Conservation (phyloP, 2,888 invertebrate genomes). For the Microctonus aethiopoides region DNA sequence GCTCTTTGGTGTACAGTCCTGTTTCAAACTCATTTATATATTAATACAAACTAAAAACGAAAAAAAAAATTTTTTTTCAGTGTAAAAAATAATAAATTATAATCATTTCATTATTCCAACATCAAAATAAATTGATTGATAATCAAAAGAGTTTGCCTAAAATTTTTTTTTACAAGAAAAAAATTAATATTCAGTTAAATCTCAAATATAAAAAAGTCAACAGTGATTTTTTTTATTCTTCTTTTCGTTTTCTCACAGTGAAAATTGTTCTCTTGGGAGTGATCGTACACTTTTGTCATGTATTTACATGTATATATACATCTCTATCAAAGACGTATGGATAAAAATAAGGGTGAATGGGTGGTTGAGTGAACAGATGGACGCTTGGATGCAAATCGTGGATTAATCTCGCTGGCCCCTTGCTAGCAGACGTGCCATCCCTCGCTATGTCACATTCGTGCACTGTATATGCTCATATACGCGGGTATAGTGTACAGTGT, state of each 20-base stretch:
- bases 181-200: too few species aligned
- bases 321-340: neutral
- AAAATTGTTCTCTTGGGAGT: slow-evolving; percentile 21
- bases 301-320: neutral
- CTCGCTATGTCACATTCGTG: slow-evolving; percentile 38
- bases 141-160: too few species aligned
- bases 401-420: slow-evolving; percentile 65
- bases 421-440: slow-evolving; percentile 46
- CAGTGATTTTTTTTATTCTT: neutral
- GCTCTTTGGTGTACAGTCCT: slow-evolving; percentile 51
- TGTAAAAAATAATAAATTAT: too few species aligned
- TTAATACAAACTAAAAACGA: neutral
- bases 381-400: slow-evolving; percentile 66
- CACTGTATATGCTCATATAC: slow-evolving; percentile 11
- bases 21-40: slow-evolving; percentile 40
- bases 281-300: slow-evolving; percentile 10
- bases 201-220: neutral
- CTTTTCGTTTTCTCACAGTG: neutral
- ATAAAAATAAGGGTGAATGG: neutral
- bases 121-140: too few species aligned
- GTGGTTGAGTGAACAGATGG: slow-evolving; percentile 60
- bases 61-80: too few species aligned
- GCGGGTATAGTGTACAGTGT: slow-evolving; percentile 2
- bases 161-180: neutral
- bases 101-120: too few species aligned